Base-by-base conservation (phyloP, 1,140 invertebrate species). In the Megalopta genalis region DNA sequence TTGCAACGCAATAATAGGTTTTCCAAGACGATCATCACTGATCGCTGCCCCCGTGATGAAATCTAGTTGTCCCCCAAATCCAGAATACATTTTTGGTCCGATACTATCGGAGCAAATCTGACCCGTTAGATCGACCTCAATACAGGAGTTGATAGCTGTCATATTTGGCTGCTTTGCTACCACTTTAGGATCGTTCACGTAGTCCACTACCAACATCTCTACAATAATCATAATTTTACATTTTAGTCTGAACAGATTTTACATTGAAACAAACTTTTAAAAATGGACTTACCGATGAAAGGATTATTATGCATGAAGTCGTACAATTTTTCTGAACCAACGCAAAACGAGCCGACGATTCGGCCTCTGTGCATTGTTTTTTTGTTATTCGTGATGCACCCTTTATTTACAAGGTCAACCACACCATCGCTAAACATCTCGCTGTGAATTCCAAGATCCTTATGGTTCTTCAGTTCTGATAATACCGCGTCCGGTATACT, bases 371-470 rank as follows among this genome's bases (percentile, higher is more conserved):
- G 96, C 75, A 96, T 94, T 0, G 90, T 94, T 89, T 99, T 99
- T 86, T 95, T 94, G 83, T 95, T 96, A 90, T 99, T 99, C 9
- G 98, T 99, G 72, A 99, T 95, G 84, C 95, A 97, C 5, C 98
- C 98, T n/a, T 94, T 94, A 65, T 96, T 94, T 1, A 98, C 96
- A n/a, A 99, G 94, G 83, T 98, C 97, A 1, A 99, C 95, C 12
- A 99, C 96, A 1, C 98, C 98, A 82, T 97, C 97, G 82, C 96
- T 96, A 93, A 99, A 99, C 98, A 99, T 99, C 93, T 99, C 98
- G 7, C 98, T 98, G 90, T 99, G 98, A 66, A 99, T 96, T 1
- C 98, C 98, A 1, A 99, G 94, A 92, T 99, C 97, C 89, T 98
- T 98, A 92, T 99, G 98, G 84, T 96, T 94, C 60, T 94, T 95